Percentiles rank a stretch among this genome's conserved stretches.
phyloP scores from a whole-genome alignment of 2,113 vertebrate species.

The Aphyosemion australe region DNA sequence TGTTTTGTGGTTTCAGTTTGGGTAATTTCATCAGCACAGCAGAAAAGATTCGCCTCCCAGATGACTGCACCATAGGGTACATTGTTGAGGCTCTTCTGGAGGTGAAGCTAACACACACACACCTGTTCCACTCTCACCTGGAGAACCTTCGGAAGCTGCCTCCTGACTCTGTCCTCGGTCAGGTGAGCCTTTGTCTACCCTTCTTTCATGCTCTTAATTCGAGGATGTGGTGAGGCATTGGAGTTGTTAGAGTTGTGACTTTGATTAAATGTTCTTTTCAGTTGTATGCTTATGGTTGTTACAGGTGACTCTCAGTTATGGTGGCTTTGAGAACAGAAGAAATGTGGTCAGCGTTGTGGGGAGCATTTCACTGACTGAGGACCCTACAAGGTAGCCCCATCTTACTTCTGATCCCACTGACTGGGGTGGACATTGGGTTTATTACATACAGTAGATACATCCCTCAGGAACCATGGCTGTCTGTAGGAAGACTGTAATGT shows the following conservation, averaged over 20 bases:
- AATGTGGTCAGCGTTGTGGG: slow-evolving; percentile 89
- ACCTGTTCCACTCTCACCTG: slow-evolving; percentile 94
- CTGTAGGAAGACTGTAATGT: too few relatives aligned
- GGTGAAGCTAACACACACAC: slow-evolving; percentile 85
- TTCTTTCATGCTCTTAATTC: too few relatives aligned
- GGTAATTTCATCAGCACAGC: slow-evolving; percentile 97
- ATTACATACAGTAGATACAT: too few relatives aligned
- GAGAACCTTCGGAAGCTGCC: slow-evolving; percentile 90
- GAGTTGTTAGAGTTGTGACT: too few relatives aligned
- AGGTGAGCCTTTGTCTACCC: slow-evolving; percentile 75
- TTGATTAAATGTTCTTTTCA: too few relatives aligned
- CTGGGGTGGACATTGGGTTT: too few relatives aligned
- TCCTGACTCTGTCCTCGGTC: slow-evolving; percentile 77
- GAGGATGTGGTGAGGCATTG: too few relatives aligned
- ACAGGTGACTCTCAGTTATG: slow-evolving; percentile 96
- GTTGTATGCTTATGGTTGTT: not conserved
- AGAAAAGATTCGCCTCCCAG: slow-evolving; percentile 93
- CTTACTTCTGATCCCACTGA: too few relatives aligned
- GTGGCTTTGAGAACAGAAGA: slow-evolving; percentile 90
- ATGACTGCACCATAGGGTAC: slow-evolving; percentile 96
- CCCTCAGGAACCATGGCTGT: too few relatives aligned
- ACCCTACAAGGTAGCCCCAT: slow-evolving; percentile 86
- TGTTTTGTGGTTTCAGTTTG: slow-evolving; percentile 76
- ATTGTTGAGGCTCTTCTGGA: slow-evolving; percentile 95
- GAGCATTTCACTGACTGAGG: slow-evolving; percentile 86